Evolutionary conservation across 2,113 vertebrate species (phyloP).

Genomic region (Leiothrix lutea): DNA sequence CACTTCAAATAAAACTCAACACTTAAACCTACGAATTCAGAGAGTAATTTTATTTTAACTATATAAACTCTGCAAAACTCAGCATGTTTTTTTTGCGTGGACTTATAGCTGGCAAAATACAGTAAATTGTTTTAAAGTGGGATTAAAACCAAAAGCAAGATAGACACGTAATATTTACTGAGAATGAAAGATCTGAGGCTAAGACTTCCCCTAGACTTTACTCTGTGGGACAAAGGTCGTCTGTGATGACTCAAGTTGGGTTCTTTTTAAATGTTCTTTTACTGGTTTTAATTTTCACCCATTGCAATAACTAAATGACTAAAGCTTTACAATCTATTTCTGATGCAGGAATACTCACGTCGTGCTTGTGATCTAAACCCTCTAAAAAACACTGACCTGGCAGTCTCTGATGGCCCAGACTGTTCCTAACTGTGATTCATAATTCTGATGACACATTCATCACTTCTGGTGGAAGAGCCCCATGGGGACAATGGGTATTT

Average conservation of each 20-base stretch:
- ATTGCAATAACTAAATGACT: not conserved
- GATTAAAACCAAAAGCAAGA: not conserved
- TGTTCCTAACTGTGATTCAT: not conserved
- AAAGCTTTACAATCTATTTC: not conserved
- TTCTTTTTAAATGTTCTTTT: not conserved
- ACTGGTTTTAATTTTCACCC: not conserved
- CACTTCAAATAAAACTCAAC: not conserved
- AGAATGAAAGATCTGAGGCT: not conserved
- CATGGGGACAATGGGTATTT: not conserved
- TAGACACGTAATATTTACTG: not conserved
- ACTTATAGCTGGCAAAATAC: not conserved
- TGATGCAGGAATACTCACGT: not conserved
- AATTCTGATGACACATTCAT: not conserved
- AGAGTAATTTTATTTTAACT: not conserved
- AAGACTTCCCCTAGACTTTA: not conserved
- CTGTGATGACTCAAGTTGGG: not conserved
- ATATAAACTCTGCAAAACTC: not conserved
- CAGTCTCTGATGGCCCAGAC: not conserved
- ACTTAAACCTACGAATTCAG: not conserved
- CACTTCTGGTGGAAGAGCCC: not conserved
- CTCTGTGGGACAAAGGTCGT: not conserved
- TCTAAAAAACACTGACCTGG: not conserved
- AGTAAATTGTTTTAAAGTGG: not conserved
- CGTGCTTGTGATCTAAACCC: not conserved
- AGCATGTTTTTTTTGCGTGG: not conserved